Percentiles rank a stretch among this genome's conserved stretches.
Evolutionary conservation across 1,140 invertebrate species (phyloP).

Genomic region (Matsumurasca onukii): DNA sequence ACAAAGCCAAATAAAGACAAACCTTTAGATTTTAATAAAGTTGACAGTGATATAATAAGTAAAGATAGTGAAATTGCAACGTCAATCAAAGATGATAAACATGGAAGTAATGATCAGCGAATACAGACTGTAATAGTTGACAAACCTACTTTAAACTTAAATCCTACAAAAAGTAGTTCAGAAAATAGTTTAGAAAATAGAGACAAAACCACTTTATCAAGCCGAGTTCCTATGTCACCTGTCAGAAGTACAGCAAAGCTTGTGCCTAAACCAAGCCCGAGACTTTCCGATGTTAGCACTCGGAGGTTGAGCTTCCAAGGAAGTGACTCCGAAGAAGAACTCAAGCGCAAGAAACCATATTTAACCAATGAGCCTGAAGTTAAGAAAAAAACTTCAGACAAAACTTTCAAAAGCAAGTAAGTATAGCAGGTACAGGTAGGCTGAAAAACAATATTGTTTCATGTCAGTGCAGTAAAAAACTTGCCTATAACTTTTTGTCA

Average conservation of each 20-base stretch:
- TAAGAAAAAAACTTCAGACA: neutral
- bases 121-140: neutral
- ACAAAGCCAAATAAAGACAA: too few species aligned
- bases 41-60: neutral
- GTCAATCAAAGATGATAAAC: neutral
- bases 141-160: neutral
- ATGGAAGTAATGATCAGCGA: neutral
- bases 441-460: too few species aligned
- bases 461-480: too few species aligned
- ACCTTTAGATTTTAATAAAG: too few species aligned
- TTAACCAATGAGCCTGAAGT: neutral
- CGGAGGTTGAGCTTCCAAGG: constrained; percentile 14
- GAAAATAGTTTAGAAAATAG: neutral
- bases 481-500: too few species aligned
- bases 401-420: neutral
- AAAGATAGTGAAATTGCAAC: neutral
- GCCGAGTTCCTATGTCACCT: neutral
- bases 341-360: neutral
- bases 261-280: constrained; percentile 11
- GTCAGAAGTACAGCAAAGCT: neutral
- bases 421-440: too few species aligned
- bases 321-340: constrained; percentile 7
- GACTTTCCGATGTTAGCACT: neutral
- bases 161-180: neutral
- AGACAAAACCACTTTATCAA: neutral